Conservation (phyloP, 2,113 vertebrate genomes). For the Urocolius indicus region DNA sequence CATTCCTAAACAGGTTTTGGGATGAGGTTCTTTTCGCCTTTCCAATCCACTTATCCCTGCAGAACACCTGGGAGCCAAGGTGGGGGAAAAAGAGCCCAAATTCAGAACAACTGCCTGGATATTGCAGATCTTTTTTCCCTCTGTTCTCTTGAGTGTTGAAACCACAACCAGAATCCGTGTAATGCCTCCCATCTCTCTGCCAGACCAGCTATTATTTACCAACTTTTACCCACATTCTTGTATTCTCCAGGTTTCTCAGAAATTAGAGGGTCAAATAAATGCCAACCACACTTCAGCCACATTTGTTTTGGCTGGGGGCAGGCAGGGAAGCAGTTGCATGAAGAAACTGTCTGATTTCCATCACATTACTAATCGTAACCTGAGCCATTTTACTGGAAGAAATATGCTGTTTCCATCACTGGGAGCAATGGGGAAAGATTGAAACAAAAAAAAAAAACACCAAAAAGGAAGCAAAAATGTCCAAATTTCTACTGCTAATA, state of each 20-base stretch:
- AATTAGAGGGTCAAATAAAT: not conserved
- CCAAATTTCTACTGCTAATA: conserved; percentile 15
- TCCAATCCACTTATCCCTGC: rapidly evolving
- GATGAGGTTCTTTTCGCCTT: not conserved
- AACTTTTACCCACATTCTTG: not conserved
- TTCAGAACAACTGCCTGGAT: not conserved
- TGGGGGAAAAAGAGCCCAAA: not conserved
- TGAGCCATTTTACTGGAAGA: conserved; percentile 63
- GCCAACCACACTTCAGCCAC: not conserved
- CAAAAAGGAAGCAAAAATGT: conserved; percentile 18
- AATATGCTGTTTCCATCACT: not conserved
- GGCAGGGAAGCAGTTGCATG: not conserved
- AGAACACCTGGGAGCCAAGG: not conserved
- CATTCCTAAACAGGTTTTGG: conserved; percentile 38
- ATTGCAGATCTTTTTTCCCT: not conserved
- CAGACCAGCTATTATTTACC: not conserved
- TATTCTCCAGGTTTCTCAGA: not conserved
- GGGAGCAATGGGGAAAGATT: not conserved
- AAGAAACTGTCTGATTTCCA: conserved; percentile 19
- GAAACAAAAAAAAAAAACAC: not conserved
- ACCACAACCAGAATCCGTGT: not conserved
- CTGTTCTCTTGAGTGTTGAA: not conserved
- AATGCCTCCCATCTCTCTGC: not conserved
- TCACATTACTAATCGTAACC: conserved; percentile 28
- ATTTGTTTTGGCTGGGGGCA: not conserved